phyloP scores from a whole-genome alignment of 2,888 invertebrate genomes.

The Trachelus iudaicus region DNA sequence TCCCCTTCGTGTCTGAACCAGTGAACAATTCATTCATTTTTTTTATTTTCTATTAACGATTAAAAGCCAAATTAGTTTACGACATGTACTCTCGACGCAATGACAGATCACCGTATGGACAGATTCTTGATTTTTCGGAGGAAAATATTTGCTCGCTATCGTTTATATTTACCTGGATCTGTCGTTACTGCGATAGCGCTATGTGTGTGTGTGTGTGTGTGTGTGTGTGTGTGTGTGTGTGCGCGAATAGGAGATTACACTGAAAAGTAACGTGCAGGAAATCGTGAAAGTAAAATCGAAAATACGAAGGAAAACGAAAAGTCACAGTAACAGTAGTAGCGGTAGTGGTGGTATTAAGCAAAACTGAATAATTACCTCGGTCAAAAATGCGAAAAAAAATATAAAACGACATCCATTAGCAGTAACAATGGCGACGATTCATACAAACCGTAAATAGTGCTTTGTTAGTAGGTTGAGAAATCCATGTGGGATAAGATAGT shows the following conservation, averaged over 20 bases:
- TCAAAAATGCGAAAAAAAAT: background rate
- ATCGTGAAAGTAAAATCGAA: background rate
- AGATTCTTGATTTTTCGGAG: background rate
- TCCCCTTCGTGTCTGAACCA: conserved; percentile 39
- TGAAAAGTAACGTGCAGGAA: background rate
- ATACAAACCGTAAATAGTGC: conserved; percentile 15
- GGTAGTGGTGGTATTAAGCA: background rate
- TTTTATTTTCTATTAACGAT: background rate
- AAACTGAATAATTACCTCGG: conserved; percentile 4
- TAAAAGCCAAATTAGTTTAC: background rate
- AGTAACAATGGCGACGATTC: background rate
- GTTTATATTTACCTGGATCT: background rate
- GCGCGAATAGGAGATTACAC: background rate
- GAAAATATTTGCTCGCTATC: background rate
- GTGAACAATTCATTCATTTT: background rate
- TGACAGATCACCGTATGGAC: background rate
- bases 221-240: background rate
- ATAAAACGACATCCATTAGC: conserved; percentile 2
- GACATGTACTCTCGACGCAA: background rate
- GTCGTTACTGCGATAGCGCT: background rate
- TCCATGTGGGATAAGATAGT: conserved; percentile 2
- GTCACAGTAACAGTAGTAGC: background rate
- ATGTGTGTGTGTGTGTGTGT: background rate
- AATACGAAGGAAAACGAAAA: background rate
- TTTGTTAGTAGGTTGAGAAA: conserved; percentile 13